A percentile compares a stretch with the other conserved stretches of the same genome.
These are phyloP conservation scores for Dicranocentrus wangi DNA, from an alignment of 2,888 invertebrate genomes.

Conservation along the genomic window DNA sequence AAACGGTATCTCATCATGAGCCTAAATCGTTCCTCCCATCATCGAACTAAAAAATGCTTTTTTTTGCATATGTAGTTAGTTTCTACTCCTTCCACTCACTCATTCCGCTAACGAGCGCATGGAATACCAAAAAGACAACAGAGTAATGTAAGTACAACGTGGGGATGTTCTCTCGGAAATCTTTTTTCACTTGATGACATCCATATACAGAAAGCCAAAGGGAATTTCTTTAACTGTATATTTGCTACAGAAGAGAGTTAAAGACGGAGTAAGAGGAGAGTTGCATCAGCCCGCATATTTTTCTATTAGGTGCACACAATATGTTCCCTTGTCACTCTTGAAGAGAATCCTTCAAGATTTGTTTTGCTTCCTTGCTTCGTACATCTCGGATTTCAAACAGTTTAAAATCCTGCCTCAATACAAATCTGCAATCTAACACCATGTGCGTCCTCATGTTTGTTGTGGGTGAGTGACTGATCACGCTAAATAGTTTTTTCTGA, in stretches of 20 bases:
- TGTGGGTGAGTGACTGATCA: slow-evolving; percentile 42
- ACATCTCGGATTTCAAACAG: slow-evolving; percentile 43
- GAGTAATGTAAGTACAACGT: background rate
- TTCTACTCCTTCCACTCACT: slow-evolving; percentile 37
- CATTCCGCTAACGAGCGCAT: slow-evolving; percentile 42
- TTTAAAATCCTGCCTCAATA: background rate
- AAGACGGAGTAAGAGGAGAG: no score
- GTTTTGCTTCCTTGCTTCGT: slow-evolving; percentile 33
- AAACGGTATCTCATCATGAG: slow-evolving; percentile 45
- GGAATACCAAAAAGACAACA: slow-evolving; percentile 38
- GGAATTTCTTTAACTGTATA: no score
- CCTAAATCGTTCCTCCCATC: slow-evolving; percentile 49
- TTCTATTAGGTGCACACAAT: background rate
- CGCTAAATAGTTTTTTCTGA: slow-evolving; percentile 28
- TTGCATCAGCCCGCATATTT: no score
- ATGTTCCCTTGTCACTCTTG: slow-evolving; percentile 30
- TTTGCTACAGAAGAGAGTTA: no score
- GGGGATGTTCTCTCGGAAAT: slow-evolving; percentile 1
- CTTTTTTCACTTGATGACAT: slow-evolving; percentile 37
- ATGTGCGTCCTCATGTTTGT: background rate
- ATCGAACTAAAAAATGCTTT: slow-evolving; percentile 36
- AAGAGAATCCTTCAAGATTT: slow-evolving; percentile 15
- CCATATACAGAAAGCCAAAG: slow-evolving; percentile 38
- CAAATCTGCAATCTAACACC: background rate
- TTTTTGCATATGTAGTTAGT: slow-evolving; percentile 37